Conservation (phyloP, 2,888 invertebrate species). For the Cyclophora punctaria region DNA sequence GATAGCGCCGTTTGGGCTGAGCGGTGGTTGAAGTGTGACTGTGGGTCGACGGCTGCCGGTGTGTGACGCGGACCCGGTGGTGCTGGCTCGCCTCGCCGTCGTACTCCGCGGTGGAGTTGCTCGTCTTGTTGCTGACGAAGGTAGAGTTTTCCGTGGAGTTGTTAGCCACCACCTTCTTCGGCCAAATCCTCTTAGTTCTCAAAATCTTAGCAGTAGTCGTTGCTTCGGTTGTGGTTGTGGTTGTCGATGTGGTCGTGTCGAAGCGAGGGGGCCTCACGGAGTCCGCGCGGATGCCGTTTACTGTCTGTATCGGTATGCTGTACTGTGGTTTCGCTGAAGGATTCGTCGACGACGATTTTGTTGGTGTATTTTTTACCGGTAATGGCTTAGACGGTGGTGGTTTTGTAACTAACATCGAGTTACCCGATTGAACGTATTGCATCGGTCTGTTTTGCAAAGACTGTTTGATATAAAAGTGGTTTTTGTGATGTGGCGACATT, state of each 20-base stretch:
- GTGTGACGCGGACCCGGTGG: conserved; percentile 34
- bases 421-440: conserved; percentile 40
- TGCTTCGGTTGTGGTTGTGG: conserved; percentile 33
- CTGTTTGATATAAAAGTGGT: conserved; percentile 31
- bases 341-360: conserved; percentile 24
- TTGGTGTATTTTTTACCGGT: too few relatives aligned
- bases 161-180: conserved; percentile 31
- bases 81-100: conserved; percentile 28
- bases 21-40: conserved; percentile 17
- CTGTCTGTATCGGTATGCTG: conserved; percentile 56
- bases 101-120: conserved; percentile 31
- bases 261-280: conserved; percentile 46
- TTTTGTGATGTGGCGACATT: conserved; percentile 30
- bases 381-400: too few relatives aligned
- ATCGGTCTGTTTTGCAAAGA: conserved; percentile 26
- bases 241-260: conserved; percentile 37
- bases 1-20: conserved; percentile 41
- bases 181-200: conserved; percentile 68
- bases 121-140: conserved; percentile 23
- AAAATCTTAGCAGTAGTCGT: conserved; percentile 50
- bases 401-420: conserved; percentile 27
- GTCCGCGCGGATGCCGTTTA: conserved; percentile 56
- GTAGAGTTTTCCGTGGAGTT: conserved; percentile 6
- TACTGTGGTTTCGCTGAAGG: conserved; percentile 32
- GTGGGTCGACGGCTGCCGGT: conserved; percentile 26